Base-by-base conservation (phyloP, 1,140 invertebrate genomes). In the Bombus waltoni region DNA sequence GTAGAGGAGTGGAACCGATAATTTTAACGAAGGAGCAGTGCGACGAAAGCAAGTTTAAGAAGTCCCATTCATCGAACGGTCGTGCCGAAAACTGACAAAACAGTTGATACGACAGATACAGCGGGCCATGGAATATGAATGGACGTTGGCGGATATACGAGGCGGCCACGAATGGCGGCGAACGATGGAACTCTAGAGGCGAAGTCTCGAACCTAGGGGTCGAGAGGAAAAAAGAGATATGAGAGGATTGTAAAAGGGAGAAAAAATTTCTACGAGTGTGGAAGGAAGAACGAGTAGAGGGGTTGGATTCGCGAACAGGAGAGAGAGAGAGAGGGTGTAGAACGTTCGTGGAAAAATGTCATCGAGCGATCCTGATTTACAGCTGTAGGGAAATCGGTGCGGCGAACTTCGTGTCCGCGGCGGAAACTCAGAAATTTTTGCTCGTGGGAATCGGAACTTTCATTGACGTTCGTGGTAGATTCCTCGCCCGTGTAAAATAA, bases 51-150 rank as follows among this genome's bases (percentile, higher is more conserved):
- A 85, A 89, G 85, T 79, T 77, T 68, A 93, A 94, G 92, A 94
- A 94, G 92, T 93, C 91, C 93, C 93, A 94, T 94, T 94, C 93
- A 94, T 94, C 88, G 81, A 72, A 71, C 73, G 82, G 76, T 88
- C 83, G 80, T 87, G 91, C 88, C 87, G 83, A 87, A 92, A 95
- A 94, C 94, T 94, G 94, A 94, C 94, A 95, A 95, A 94, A 95
- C 94, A 95, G 94, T 94, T 95, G 94, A 94, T 94, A 94, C 93
- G 92, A 90, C 83, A 89, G 93, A 94, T 94, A 94, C 93, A 93
- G 92, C 89, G 88, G 65, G 13, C 68, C 66, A 72, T 66, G 88
- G 91, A 93, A 93, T 94, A 94, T 93, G 93, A 94, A 95, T 94
- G 92, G 90, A 93, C 90, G 91, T 83, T 65, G 76, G 76, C 87